Base-by-base conservation (phyloP, 2,888 invertebrate species). In the Netelia fuscicornis region DNA sequence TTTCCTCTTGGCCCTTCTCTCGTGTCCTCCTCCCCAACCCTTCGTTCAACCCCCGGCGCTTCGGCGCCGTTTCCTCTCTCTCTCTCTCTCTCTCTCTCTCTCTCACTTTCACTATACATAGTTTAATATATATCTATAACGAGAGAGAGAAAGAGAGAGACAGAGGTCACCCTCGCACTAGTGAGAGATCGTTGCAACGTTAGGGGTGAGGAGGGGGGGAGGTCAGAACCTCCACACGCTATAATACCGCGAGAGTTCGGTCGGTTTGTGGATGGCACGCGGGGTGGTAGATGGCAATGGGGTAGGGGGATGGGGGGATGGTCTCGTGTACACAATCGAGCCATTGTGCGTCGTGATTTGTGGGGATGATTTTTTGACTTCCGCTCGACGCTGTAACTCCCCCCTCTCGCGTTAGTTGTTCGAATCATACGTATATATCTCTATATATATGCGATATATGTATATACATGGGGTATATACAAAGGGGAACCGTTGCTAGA, bases 301-400 rank as follows among this genome's bases (percentile, higher is more conserved):
- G 70, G 17, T 37, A 71, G 42, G 86, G 88, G 86, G 72, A 62
- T 81, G 74, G 64, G 82, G 84, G 81, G 85, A 30, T 30, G 30
- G 87, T 84, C 86, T 83, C 87, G 87, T 88, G 90, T 90, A 90
- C 90, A 93, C 93, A 93, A 93, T 93, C 92, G 92, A 89, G 87
- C 93, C 91, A 93, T 93, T 93, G 93, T 93, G 91, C 88, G 83
- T 90, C 84, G 93, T 93, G 93, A 93, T 93, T 93, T 93, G 93
- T 93, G 93, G 92, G 90, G 91, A 91, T 91, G 92, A 93, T 93
- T 93, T 93, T 93, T 83, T 58, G 58, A 58, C 17, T 58, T 58
- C 20, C 58, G 58, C 20, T 58, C 58, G 17, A 23, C 48, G 48
- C 48, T 48, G 13, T 48, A 48, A 13, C 30, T 30, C 30, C 30